A percentile compares a stretch with the other conserved stretches of the same genome.
Conservation (phyloP, 2,113 vertebrate species). For the Chascanopsetta lugubris region DNA sequence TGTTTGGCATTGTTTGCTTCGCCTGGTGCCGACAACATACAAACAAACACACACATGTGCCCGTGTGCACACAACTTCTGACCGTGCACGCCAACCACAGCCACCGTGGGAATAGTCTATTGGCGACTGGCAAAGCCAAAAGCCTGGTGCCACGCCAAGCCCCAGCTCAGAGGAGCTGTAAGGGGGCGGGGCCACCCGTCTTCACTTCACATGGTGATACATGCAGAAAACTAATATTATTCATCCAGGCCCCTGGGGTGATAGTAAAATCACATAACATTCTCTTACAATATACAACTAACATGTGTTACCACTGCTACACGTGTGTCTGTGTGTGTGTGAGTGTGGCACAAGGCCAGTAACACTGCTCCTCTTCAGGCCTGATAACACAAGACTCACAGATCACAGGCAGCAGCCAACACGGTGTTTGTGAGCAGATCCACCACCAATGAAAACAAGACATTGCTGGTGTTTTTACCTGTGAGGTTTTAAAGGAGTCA, state of each 20-base stretch:
- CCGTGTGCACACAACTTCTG: conserved; percentile 57
- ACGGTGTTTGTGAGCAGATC: conserved; percentile 25
- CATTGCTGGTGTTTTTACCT: conserved; percentile 11
- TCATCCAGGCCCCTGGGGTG: not conserved
- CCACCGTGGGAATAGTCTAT: conserved; percentile 71
- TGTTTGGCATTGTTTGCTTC: conserved; percentile 75
- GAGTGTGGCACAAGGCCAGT: conserved; percentile 63
- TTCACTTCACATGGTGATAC: conserved; percentile 33
- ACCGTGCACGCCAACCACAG: conserved; percentile 75
- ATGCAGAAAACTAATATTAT: not conserved
- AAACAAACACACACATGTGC: conserved; percentile 68
- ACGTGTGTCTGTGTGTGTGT: conserved; percentile 30
- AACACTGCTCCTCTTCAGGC: conserved; percentile 54
- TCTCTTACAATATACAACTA: conserved; percentile 9
- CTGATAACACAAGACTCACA: conserved; percentile 60
- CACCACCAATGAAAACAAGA: conserved; percentile 26
- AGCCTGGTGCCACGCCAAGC: conserved; percentile 68
- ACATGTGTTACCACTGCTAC: conserved; percentile 18
- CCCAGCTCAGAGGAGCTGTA: conserved; percentile 47
- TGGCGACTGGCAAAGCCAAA: conserved; percentile 71
- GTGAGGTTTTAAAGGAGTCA: conserved; percentile 22
- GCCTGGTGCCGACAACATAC: conserved; percentile 68
- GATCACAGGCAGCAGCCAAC: conserved; percentile 44
- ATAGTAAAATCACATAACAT: conserved; percentile 3
- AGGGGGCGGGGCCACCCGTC: conserved; percentile 27